These are phyloP conservation scores for Prenolepis imparis DNA, from an alignment of 2,888 invertebrate genomes.

Conservation along the genomic window DNA sequence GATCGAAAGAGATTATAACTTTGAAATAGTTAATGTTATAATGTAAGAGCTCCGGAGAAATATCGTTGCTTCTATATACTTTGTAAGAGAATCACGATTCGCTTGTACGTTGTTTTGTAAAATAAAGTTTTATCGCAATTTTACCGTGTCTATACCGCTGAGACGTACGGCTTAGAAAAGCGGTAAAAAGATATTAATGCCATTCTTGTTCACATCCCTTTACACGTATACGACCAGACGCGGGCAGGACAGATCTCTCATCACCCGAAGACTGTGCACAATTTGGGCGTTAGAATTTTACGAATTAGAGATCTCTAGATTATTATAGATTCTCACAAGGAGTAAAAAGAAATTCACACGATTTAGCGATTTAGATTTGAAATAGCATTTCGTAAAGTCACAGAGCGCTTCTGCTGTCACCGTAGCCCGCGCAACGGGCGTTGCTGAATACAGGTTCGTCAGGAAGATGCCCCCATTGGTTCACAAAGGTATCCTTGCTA, in stretches of 20 bases:
- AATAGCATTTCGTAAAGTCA: constrained; percentile 18
- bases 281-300: constrained; percentile 48
- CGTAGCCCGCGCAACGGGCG: constrained; percentile 34
- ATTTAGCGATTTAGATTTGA: constrained; percentile 48
- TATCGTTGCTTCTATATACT: constrained; percentile 41
- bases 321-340: constrained; percentile 52
- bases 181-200: neutral
- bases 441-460: constrained; percentile 58
- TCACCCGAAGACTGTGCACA: constrained; percentile 66
- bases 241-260: constrained; percentile 44
- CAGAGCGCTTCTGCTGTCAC: constrained; percentile 33
- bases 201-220: constrained; percentile 42
- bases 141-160: constrained; percentile 24
- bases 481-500: constrained; percentile 65
- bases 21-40: constrained; percentile 9
- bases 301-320: constrained; percentile 49
- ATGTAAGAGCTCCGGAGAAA: constrained; percentile 19
- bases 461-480: constrained; percentile 66
- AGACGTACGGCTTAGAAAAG: neutral
- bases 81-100: constrained; percentile 33
- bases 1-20: constrained; percentile 13
- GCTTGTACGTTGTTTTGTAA: constrained; percentile 53
- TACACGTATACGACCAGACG: constrained; percentile 34
- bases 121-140: constrained; percentile 47
- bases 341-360: constrained; percentile 16